Conservation (phyloP, 2,888 invertebrate genomes). For the Mesorhabditis belari region DNA sequence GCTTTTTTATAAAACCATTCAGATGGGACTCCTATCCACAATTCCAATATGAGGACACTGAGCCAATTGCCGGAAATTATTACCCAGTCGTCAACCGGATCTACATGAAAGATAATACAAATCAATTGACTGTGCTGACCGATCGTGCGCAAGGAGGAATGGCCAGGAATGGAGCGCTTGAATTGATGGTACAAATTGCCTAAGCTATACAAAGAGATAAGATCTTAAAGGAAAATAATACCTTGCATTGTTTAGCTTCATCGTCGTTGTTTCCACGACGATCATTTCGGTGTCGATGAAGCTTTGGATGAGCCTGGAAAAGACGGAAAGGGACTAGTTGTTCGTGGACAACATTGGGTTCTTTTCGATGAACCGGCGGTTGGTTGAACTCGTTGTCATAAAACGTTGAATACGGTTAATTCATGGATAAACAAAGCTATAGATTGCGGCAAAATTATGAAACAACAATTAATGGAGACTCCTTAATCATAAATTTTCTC, state of each 20-base stretch:
- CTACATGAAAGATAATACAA: constrained; percentile 25
- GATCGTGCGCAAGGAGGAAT: constrained; percentile 54
- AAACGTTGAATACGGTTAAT: too few species aligned
- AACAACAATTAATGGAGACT: too few species aligned
- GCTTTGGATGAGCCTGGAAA: constrained; percentile 72
- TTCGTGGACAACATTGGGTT: constrained; percentile 34
- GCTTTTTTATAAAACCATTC: too few species aligned
- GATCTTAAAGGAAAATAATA: background rate
- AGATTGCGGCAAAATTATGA: too few species aligned
- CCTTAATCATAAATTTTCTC: too few species aligned
- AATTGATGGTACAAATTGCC: constrained; percentile 33
- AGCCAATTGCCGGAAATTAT: constrained; percentile 78
- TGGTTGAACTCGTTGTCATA: too few species aligned
- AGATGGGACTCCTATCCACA: constrained; percentile 63
- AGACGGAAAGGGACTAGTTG: constrained; percentile 55
- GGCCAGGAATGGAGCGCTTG: constrained; percentile 39
- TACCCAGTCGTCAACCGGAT: constrained; percentile 72
- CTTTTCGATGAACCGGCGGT: constrained; percentile 18
- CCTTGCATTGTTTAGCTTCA: constrained; percentile 64
- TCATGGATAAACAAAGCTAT: too few species aligned
- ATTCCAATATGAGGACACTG: constrained; percentile 66
- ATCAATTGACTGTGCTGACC: constrained; percentile 55
- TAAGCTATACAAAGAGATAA: too few species aligned
- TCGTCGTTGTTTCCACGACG: constrained; percentile 75
- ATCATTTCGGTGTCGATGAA: constrained; percentile 86